These are phyloP conservation scores for Nannoperca australis DNA, from an alignment of 2,797 vertebrate species.

Conservation along the genomic window DNA sequence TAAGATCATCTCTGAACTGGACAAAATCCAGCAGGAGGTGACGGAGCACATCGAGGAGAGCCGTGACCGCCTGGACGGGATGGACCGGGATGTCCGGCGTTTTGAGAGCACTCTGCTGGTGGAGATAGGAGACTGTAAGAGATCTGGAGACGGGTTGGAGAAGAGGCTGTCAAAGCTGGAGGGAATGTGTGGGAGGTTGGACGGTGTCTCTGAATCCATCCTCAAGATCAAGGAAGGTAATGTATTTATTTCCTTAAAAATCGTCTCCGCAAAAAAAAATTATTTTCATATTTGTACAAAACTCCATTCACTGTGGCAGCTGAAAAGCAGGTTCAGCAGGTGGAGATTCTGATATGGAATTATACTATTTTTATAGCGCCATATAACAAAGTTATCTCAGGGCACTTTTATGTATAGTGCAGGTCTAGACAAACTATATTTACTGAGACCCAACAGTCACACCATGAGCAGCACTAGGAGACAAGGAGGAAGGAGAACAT, in stretches of 20 bases:
- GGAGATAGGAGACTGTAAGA: constrained; percentile 84
- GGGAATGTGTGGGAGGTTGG: constrained; percentile 89
- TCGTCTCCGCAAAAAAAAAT: background rate
- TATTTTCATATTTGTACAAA: background rate
- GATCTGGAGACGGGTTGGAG: constrained; percentile 86
- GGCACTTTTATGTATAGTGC: too few species aligned
- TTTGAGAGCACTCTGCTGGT: constrained; percentile 80
- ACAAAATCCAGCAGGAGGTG: constrained; percentile 91
- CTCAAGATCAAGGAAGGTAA: constrained; percentile 89
- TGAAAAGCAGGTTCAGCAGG: background rate
- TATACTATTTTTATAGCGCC: too few species aligned
- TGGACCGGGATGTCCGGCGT: constrained; percentile 83
- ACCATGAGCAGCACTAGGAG: too few species aligned
- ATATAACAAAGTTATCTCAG: too few species aligned
- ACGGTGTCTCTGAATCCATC: constrained; percentile 88
- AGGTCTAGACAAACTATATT: too few species aligned
- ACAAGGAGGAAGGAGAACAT: too few species aligned
- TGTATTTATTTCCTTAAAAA: background rate
- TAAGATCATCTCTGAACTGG: constrained; percentile 93
- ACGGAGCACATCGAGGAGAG: constrained; percentile 88
- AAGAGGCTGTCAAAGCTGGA: constrained; percentile 92
- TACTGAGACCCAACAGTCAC: too few species aligned
- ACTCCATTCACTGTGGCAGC: background rate
- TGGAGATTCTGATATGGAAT: too few species aligned
- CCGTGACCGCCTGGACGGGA: constrained; percentile 82